Percentiles rank a stretch among this genome's conserved stretches.
Conservation (phyloP, 2,797 vertebrate genomes). For the Propithecus deckenii region DNA sequence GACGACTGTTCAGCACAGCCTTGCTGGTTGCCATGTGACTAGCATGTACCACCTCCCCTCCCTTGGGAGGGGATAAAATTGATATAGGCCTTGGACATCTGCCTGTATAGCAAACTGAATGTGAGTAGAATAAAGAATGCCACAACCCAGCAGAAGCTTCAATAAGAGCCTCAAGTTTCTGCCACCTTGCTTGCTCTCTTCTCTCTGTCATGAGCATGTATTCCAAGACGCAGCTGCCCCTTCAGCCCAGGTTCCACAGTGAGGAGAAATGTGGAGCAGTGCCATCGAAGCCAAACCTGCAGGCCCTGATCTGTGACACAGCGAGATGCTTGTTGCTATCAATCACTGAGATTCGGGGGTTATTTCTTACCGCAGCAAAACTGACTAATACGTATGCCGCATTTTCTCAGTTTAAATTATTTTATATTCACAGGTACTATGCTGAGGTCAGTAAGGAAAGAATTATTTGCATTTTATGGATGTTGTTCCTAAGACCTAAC, state of each 20-base stretch:
- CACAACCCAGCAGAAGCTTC: not conserved
- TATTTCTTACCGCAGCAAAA: not conserved
- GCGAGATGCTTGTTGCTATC: not conserved
- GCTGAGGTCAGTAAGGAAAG: not conserved
- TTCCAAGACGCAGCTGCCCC: not conserved
- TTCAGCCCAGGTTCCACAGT: not conserved
- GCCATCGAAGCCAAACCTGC: not conserved
- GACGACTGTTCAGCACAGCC: not conserved
- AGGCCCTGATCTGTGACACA: accelerated
- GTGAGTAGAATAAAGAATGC: not conserved
- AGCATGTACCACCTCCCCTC: not conserved
- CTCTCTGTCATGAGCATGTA: not conserved
- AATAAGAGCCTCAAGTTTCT: not conserved
- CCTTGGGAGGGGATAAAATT: not conserved
- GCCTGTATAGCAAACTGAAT: not conserved
- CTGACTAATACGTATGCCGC: not conserved
- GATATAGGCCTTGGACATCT: not conserved
- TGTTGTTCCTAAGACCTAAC: not conserved
- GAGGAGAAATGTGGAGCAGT: not conserved
- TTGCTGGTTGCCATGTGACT: not conserved
- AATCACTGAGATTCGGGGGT: not conserved
- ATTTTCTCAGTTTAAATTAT: not conserved
- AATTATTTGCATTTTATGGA: not conserved
- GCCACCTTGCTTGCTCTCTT: not conserved
- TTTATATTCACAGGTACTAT: not conserved